phyloP scores from a whole-genome alignment of 2,113 vertebrate genomes.

The Megaleporinus macrocephalus region DNA sequence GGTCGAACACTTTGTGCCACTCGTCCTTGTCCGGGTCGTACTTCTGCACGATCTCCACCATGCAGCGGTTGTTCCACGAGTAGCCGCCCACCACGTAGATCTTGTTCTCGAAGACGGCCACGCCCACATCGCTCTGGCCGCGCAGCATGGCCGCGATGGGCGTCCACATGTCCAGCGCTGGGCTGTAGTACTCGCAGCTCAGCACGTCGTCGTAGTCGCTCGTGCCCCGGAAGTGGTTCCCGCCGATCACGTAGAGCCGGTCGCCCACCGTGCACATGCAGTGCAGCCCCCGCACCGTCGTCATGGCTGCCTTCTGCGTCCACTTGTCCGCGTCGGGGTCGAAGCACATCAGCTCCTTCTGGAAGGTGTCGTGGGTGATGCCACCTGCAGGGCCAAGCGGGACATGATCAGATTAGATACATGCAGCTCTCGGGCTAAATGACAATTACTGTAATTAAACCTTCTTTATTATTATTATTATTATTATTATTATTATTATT shows the following conservation, averaged over 20 bases:
- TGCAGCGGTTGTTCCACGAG: slow-evolving; percentile 99
- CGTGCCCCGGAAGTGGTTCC: slow-evolving; percentile 98
- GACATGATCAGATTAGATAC: slow-evolving; percentile 33
- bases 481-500: too few relatives aligned
- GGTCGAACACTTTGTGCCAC: slow-evolving; percentile 99
- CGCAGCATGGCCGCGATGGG: slow-evolving; percentile 97
- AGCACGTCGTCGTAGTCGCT: slow-evolving; percentile 98
- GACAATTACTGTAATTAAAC: too few relatives aligned
- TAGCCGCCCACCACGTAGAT: slow-evolving; percentile 99
- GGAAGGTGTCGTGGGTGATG: slow-evolving; percentile 99
- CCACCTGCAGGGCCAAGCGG: slow-evolving; percentile 80
- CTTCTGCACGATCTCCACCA: slow-evolving; percentile 99
- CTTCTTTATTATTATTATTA: too few relatives aligned
- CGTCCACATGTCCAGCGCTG: slow-evolving; percentile 96
- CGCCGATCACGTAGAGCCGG: slow-evolving; percentile 96
- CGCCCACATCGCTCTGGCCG: slow-evolving; percentile 97
- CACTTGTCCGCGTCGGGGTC: slow-evolving; percentile 98
- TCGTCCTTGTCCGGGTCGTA: slow-evolving; percentile 98
- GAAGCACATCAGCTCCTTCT: slow-evolving; percentile 99
- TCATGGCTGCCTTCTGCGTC: slow-evolving; percentile 98
- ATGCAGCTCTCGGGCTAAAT: not conserved
- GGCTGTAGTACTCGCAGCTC: slow-evolving; percentile 98
- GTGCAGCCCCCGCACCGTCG: slow-evolving; percentile 96
- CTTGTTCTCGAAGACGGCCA: slow-evolving; percentile 97
- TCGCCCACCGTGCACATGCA: slow-evolving; percentile 99